Evolutionary conservation across 1,140 invertebrate genomes (phyloP).

Genomic region (Atta cephalotes): DNA sequence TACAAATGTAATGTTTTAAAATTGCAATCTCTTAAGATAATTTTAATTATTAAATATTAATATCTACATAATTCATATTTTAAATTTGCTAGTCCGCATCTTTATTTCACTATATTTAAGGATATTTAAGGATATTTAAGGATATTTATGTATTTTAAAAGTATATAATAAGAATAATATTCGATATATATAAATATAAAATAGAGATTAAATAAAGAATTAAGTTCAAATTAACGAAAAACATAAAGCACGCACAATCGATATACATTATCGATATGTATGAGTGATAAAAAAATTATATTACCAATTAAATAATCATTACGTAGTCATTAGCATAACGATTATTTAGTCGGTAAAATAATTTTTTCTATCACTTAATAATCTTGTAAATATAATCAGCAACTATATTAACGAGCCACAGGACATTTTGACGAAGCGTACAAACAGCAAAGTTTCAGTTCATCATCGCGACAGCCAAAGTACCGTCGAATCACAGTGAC

Average conservation of each 20-base stretch:
- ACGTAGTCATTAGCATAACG: no score
- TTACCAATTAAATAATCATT: no score
- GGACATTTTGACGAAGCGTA: conserved; percentile 7
- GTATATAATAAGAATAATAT: not conserved
- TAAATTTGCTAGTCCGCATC: not conserved
- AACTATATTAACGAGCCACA: not conserved
- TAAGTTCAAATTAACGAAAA: no score
- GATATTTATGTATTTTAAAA: not conserved
- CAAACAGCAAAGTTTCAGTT: not conserved
- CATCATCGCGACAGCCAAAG: not conserved
- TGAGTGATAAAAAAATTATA: no score
- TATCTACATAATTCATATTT: not conserved
- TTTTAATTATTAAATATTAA: not conserved
- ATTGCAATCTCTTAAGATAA: not conserved
- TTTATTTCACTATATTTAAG: not conserved
- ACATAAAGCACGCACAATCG: no score
- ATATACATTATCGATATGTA: no score
- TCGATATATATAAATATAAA: not conserved
- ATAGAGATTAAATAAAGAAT: not conserved
- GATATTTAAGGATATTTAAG: not conserved
- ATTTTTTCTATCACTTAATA: no score
- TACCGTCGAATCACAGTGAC: conserved; percentile 15
- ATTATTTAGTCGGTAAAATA: no score
- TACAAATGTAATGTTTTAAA: not conserved
- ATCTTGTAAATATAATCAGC: not conserved